Evolutionary conservation across 2,113 vertebrate genomes (phyloP).

Genomic region (Alexandromys fortis): DNA sequence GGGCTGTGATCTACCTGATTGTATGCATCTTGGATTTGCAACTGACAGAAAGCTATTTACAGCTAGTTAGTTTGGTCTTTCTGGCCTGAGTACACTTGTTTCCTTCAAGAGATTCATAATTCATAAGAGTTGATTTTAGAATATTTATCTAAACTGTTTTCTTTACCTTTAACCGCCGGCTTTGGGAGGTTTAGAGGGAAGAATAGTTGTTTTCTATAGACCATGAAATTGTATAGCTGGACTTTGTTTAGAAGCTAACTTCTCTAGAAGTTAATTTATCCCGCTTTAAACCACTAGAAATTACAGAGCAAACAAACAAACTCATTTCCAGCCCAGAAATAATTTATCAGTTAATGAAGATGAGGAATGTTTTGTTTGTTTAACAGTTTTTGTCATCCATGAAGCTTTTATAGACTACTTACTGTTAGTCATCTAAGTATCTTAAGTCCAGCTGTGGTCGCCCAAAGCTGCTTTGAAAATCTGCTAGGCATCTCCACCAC

Average conservation of each 20-base stretch:
- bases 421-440: constrained; percentile 21
- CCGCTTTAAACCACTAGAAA: constrained; percentile 26
- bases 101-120: constrained; percentile 29
- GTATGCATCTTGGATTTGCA: constrained; percentile 10
- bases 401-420: background rate
- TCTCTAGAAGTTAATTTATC: constrained; percentile 19
- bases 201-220: background rate
- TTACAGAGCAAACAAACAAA: background rate
- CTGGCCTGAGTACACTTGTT: constrained; percentile 26
- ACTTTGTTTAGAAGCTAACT: constrained; percentile 52
- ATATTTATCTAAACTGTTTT: constrained; percentile 44
- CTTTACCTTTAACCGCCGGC: constrained; percentile 29
- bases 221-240: background rate
- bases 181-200: constrained; percentile 19
- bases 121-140: constrained; percentile 48
- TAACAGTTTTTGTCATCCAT: constrained; percentile 1
- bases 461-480: constrained; percentile 36
- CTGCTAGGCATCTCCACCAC: constrained; percentile 22
- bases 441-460: constrained; percentile 28
- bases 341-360: constrained; percentile 42
- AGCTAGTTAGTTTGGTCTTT: constrained; percentile 44
- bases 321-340: background rate
- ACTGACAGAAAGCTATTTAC: background rate
- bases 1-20: background rate
- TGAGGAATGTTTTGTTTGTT: background rate